A percentile compares a stretch with the other conserved stretches of the same genome.
Evolutionary conservation across 2,797 vertebrate species (phyloP).

Genomic region (Euphonia xanthogaster): DNA sequence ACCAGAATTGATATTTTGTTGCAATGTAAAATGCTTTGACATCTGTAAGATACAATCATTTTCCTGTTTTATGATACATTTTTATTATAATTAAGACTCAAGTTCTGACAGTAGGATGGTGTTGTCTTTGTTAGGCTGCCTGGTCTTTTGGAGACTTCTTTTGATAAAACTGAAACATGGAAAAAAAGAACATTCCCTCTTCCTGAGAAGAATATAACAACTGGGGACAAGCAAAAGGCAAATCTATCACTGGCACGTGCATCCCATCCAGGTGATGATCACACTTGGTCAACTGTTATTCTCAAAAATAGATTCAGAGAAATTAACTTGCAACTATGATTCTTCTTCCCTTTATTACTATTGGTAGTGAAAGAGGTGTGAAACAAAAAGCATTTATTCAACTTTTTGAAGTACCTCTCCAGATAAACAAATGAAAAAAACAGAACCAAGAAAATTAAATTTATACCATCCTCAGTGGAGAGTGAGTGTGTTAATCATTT

Average conservation of each 20-base stretch:
- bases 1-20: not conserved
- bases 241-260: not conserved
- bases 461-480: not conserved
- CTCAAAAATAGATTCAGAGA: not conserved
- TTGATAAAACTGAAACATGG: conserved; percentile 14
- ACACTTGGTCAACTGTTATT: not conserved
- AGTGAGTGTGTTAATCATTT: not conserved
- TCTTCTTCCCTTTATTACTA: not conserved
- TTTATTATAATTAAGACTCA: not conserved
- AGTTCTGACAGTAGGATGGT: not conserved
- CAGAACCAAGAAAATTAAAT: not conserved
- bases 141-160: conserved; percentile 35
- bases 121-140: conserved; percentile 63
- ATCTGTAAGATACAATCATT: not conserved
- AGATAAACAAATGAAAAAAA: not conserved
- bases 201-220: conserved; percentile 49
- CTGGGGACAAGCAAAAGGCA: conserved; percentile 26
- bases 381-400: conserved; percentile 48
- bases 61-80: not conserved
- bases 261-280: conserved; percentile 57
- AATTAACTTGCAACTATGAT: not conserved
- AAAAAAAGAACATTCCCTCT: conserved; percentile 61
- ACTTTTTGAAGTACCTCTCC: conserved; percentile 40
- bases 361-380: not conserved
- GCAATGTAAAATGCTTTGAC: not conserved